Conservation (phyloP, 2,113 vertebrate species). For the Saguinus imperator region DNA sequence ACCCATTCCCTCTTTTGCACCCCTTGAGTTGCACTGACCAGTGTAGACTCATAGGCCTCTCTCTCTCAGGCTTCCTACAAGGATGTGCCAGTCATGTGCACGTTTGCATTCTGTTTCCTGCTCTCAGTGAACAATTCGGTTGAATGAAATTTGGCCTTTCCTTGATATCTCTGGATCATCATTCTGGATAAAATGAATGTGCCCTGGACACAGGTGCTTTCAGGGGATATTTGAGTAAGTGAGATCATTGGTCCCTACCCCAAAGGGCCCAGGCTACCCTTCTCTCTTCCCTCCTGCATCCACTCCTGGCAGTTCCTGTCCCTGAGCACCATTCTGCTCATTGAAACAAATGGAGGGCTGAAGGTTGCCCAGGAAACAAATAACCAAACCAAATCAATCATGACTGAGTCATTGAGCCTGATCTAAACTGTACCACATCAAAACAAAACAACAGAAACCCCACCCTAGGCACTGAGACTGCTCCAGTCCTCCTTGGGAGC, state of each 20-base stretch:
- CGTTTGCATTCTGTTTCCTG: neutral
- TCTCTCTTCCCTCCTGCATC: neutral
- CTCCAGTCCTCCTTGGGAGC: neutral
- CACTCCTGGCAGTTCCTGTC: neutral
- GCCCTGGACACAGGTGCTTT: neutral
- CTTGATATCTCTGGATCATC: neutral
- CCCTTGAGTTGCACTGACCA: neutral
- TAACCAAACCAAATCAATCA: conserved; percentile 50
- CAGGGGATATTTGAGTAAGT: neutral
- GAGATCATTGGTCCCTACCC: neutral
- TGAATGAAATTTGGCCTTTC: neutral
- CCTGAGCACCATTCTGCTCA: neutral
- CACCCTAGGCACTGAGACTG: neutral
- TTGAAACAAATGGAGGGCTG: neutral
- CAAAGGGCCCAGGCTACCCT: neutral
- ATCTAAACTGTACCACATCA: neutral
- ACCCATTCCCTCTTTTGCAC: neutral
- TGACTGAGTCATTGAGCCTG: conserved; percentile 34
- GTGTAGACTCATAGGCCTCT: neutral
- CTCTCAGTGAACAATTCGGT: accelerated
- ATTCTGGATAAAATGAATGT: neutral
- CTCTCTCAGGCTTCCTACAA: neutral
- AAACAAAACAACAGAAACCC: conserved; percentile 15
- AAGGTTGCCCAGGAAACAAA: conserved; percentile 60
- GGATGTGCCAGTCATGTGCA: accelerated